Evolutionary conservation across 2,113 vertebrate genomes (phyloP).

Genomic region (Indicator indicator): DNA sequence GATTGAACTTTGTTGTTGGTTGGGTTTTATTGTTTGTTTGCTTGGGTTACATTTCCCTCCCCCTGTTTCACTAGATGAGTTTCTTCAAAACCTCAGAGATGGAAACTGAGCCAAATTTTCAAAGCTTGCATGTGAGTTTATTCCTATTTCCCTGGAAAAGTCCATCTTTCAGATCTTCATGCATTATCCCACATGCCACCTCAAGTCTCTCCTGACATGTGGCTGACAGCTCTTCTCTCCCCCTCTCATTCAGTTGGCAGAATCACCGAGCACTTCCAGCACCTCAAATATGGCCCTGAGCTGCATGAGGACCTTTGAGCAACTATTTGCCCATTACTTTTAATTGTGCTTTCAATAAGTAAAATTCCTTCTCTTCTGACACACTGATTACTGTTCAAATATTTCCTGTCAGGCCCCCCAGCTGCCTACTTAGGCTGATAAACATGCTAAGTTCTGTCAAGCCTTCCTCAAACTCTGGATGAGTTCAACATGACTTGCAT

Average conservation of each 20-base stretch:
- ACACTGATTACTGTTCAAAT: neutral
- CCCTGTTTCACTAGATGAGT: neutral
- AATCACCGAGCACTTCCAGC: neutral
- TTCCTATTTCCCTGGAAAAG: neutral
- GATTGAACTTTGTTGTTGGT: neutral
- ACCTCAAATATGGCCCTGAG: neutral
- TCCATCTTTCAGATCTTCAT: neutral
- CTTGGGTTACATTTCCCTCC: neutral
- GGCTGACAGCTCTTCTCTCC: neutral
- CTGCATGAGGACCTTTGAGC: neutral
- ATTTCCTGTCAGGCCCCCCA: neutral
- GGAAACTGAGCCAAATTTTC: neutral
- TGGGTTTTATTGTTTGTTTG: neutral
- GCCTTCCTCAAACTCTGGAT: conserved; percentile 15
- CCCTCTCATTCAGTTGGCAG: neutral
- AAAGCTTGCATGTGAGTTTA: neutral
- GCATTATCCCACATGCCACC: neutral
- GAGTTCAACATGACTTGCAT: conserved; percentile 1
- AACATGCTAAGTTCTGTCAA: neutral
- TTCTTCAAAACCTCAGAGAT: neutral
- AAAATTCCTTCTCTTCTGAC: neutral
- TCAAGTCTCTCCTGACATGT: neutral
- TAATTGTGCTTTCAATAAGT: neutral
- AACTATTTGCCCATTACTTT: neutral
- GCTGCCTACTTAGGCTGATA: neutral